Base-by-base conservation (phyloP, 1,140 invertebrate genomes). In the Drosophila simulans region DNA sequence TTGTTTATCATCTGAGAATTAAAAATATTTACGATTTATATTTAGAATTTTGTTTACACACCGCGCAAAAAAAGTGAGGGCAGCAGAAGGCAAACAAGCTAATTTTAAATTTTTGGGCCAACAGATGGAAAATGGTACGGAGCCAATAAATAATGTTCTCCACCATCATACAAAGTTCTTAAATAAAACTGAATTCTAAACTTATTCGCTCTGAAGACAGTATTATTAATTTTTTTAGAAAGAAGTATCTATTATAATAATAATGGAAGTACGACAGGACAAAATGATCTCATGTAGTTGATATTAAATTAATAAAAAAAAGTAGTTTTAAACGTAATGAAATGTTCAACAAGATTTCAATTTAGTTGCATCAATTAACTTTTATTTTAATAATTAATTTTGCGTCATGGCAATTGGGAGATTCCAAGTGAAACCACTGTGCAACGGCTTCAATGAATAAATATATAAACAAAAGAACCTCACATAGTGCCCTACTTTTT, bases 1-100 rank as follows among this genome's bases (percentile, higher is more conserved):
- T 80, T 90, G 84, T 89, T 90, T 91, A 77, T 91, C 75, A 91
- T 91, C 90, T 91, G 90, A 86, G 90, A 91, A 91, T 80, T 77
- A 90, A 80, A 91, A 89, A 85, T 74, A 77, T 85, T 85, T 86
- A 85, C 81, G 77, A 77, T 85, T 74, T 77, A 84, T 77, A 53
- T 73, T 63, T 72, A 70, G 63, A 49, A 64, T 55, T 53, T 77
- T 78, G 66, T 78, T 78, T 77, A 75, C 48, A 64, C 64, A 65
- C 43, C 45, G 45, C 42, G 20, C 46, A 48, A 34, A 53, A 42
- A 39, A 48, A 46, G n/a, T 25, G 48, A 12, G 12, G 20, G 15
- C 8, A 51, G 22, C 22, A 54, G 42, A 56, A 42, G 15, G 25
- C 39, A 42, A 49, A 37, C 35, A 58, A 48, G 31, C 42, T 15